Evolutionary conservation across 2,113 vertebrate genomes (phyloP).

Genomic region (Alectura lathami): DNA sequence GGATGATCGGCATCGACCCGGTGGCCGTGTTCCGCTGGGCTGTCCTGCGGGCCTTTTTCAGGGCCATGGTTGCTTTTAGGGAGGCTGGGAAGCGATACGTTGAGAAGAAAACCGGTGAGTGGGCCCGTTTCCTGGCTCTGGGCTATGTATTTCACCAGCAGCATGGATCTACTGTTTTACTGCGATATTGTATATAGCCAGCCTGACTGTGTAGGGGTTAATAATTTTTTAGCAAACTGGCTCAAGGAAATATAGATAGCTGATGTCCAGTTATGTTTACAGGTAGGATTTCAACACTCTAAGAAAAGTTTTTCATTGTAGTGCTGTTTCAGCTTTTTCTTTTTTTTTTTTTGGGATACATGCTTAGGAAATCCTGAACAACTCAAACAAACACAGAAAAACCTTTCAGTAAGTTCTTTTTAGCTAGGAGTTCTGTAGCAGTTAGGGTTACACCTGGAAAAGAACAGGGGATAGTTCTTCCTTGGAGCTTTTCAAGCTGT

Average conservation of each 20-base stretch:
- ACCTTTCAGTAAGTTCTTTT: background rate
- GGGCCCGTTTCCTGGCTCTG: background rate
- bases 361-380: background rate
- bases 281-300: background rate
- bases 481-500: background rate
- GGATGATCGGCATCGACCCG: constrained; percentile 94
- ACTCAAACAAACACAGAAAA: background rate
- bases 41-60: constrained; percentile 91
- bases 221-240: background rate
- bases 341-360: background rate
- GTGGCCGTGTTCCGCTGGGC: constrained; percentile 97
- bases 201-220: background rate
- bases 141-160: fast-evolving
- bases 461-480: background rate
- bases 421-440: background rate
- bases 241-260: background rate
- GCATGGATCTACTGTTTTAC: fast-evolving
- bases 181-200: background rate
- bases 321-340: background rate
- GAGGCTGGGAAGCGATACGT: constrained; percentile 88
- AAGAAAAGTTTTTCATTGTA: background rate
- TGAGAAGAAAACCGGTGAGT: constrained; percentile 89
- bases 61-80: constrained; percentile 90
- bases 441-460: background rate
- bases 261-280: background rate